Evolutionary conservation across 2,797 vertebrate genomes (phyloP).

Genomic region (Melanotaenia maccullochi): DNA sequence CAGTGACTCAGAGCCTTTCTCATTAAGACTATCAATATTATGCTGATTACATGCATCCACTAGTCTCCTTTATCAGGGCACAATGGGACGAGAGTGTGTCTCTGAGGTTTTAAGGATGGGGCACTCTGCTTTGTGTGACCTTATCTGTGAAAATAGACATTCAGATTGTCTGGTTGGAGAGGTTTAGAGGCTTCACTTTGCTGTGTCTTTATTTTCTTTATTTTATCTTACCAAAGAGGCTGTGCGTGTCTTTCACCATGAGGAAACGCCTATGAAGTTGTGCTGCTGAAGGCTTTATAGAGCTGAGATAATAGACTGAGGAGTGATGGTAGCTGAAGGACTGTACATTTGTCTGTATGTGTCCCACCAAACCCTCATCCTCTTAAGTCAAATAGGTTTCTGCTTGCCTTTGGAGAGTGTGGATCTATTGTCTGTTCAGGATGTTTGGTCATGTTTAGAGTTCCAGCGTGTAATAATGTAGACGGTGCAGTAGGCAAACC

Average conservation of each 20-base stretch:
- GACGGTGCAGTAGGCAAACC: too few species aligned
- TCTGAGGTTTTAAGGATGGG: conserved; percentile 49
- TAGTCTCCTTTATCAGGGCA: conserved; percentile 66
- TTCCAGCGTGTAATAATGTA: neutral
- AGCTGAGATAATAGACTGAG: conserved; percentile 42
- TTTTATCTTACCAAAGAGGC: conserved; percentile 52
- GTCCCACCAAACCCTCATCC: conserved; percentile 1
- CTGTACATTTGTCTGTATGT: conserved; percentile 26
- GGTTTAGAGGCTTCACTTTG: conserved; percentile 27
- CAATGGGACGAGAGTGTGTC: conserved; percentile 68
- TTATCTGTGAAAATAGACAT: conserved; percentile 67
- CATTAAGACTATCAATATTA: conserved; percentile 86
- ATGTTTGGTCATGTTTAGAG: neutral
- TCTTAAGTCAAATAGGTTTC: conserved; percentile 17
- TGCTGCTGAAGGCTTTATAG: conserved; percentile 50
- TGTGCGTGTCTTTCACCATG: conserved; percentile 33
- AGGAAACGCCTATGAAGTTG: conserved; percentile 52
- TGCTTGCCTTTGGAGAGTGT: neutral
- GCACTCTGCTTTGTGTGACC: conserved; percentile 28
- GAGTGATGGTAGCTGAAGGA: conserved; percentile 2
- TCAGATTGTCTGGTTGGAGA: conserved; percentile 53
- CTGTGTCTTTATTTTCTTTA: conserved; percentile 35
- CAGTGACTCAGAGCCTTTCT: conserved; percentile 80
- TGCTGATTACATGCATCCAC: conserved; percentile 79
- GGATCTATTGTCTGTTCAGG: neutral